phyloP scores from a whole-genome alignment of 2,888 invertebrate genomes.

The Ophion ellenae region DNA sequence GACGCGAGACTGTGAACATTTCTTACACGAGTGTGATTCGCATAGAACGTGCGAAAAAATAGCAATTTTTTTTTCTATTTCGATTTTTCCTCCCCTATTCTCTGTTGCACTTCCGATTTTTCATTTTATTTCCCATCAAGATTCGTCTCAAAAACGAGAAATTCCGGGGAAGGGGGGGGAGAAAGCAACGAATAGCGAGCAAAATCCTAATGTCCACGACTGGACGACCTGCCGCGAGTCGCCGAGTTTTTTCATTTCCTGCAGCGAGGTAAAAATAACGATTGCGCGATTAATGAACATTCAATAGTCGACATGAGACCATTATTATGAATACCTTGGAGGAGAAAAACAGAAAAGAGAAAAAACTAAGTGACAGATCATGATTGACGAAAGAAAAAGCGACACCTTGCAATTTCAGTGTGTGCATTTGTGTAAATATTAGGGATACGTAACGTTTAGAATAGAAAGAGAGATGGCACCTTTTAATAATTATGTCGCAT shows the following conservation, averaged over 20 bases:
- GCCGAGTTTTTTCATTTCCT: not conserved
- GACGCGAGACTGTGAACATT: constrained; percentile 16
- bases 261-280: not conserved
- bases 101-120: constrained; percentile 3
- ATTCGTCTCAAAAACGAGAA: constrained; percentile 3
- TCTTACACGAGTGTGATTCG: constrained; percentile 38
- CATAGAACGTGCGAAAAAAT: not conserved
- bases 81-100: not conserved
- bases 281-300: constrained; percentile 28
- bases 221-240: constrained; percentile 9
- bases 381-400: constrained; percentile 21
- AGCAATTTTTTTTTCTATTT: not conserved
- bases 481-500: constrained; percentile 52
- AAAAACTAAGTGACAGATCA: not conserved
- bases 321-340: constrained; percentile 3
- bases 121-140: constrained; percentile 3
- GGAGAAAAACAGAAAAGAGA: constrained; percentile 7
- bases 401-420: constrained; percentile 72
- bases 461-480: constrained; percentile 56
- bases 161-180: not conserved
- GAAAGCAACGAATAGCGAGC: constrained; percentile 6
- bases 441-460: constrained; percentile 61
- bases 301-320: constrained; percentile 40
- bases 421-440: constrained; percentile 79
- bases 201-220: not conserved